Conservation (phyloP, 2,797 vertebrate species). For the Rhinatrema bivittatum region DNA sequence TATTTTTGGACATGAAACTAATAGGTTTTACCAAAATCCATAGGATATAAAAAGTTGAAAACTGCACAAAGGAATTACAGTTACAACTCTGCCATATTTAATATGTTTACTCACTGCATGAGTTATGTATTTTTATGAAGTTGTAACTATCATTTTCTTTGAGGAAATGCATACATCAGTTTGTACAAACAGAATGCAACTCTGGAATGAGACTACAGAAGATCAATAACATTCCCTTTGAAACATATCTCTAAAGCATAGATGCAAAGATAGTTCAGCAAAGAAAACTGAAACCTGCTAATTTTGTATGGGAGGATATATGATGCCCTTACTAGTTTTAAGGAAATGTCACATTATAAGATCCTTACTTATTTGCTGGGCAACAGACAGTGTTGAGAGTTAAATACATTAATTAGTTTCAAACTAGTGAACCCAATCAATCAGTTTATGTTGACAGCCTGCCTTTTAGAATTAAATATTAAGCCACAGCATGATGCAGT, state of each 20-base stretch:
- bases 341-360: background rate
- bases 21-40: no score
- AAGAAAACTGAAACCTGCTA: background rate
- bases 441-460: conserved; percentile 5
- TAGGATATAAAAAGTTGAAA: no score
- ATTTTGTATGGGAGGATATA: background rate
- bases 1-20: no score
- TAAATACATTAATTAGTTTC: conserved; percentile 4
- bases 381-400: background rate
- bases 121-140: no score
- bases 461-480: conserved; percentile 22
- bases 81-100: no score
- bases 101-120: no score
- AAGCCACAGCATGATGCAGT: conserved; percentile 2
- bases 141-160: no score
- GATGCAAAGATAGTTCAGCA: background rate
- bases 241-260: background rate
- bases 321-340: background rate
- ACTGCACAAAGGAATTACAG: no score
- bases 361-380: background rate
- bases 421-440: background rate
- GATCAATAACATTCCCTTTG: no score
- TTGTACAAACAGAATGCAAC: no score
- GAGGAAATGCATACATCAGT: no score
- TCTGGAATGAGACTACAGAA: no score